Base-by-base conservation (phyloP, 2,113 vertebrate genomes). In the Tauraco erythrolophus region DNA sequence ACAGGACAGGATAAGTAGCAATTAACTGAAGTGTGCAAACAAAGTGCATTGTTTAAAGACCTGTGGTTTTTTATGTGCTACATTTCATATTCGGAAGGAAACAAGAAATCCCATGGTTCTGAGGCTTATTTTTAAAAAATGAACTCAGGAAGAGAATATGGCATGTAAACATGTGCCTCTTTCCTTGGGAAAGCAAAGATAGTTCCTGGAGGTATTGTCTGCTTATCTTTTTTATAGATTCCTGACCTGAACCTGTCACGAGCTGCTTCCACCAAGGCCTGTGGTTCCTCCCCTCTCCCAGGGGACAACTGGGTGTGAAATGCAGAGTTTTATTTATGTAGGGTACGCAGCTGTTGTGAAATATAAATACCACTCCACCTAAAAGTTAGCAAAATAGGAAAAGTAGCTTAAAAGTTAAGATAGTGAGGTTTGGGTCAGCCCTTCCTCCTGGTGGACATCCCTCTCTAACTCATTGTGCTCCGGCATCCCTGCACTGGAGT, bases 1-100 rank as follows among this genome's bases (percentile, higher is more conserved):
- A 17, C 24, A 83, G 65, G 51, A 81, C 19, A 89, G 25, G 46
- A 30, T 58, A 90, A 94, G 10, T 30, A 88, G 50, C 54, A 88
- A 70, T 70, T 91, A 95, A 84, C 48, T 46, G 61, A 88, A 83
- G 28, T 28, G 54, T 86, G 43, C 56, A 94, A 95, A 85, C 7
- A 65, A 92, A 94, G 5, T 33, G 25, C 31, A 60, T 56, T 95
- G 15, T 48, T 96, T 92, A 64, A 94, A 95, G 84, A 64, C 48
- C 25, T 84, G 41, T 75, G n/a, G 0, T 11, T 80, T 88, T 95
- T 76, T 64, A 41, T 61, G 41, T 57, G 16, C 9, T 58, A 19
- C 48, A 35, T 71, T 84, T 94, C 51, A 48, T 64, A 72, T 94
- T 93, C 87, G n/a, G 30, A 94, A 95, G 25, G 22, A 91, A 87